Base-by-base conservation (phyloP, 2,888 invertebrate species). In the Apodemia zela region DNA sequence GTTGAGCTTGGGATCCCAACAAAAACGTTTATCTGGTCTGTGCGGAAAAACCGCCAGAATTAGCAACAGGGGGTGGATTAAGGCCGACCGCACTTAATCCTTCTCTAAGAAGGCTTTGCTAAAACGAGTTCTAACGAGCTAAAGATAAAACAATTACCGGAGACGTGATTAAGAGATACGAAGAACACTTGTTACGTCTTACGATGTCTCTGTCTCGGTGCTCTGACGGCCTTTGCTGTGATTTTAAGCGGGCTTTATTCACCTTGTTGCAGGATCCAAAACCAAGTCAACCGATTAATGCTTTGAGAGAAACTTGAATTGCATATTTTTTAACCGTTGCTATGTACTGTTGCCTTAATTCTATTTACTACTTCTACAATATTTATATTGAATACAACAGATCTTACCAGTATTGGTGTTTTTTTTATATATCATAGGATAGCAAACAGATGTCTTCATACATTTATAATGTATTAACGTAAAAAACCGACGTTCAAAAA, bases 91-190 rank as follows among this genome's bases (percentile, higher is more conserved):
- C 88, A 87, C 87, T 89, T 90, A 91, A 91, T 91, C 91, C 91
- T 89, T 89, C 89, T 87, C 89, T 90, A 91, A 91, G 91, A 89
- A 89, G 91, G 89, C 91, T 91, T 90, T 91, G 84, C 89, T 91
- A 90, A 90, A 91, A 90, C 90, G 90, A 90, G 90, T 90, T 88
- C 89, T 91, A 91, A 90, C 90, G 90, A 90, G 90, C 91, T 89
- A 84, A 85, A 89, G 91, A 91, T 91, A 90, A 91, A 91, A 91
- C 91, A 91, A 91, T 91, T 91, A 91, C 87, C 81, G 83, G 79
- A 73, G 81, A 81, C 86, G 88, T 89, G 89, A 91, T 91, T 90
- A 90, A 90, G 89, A 90, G 89, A 89, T 89, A 88, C 87, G 78
- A 81, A 78, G 79, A 88, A 89, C 89, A 90, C 91, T 91, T 90